Evolutionary conservation across 2,797 vertebrate genomes (phyloP).

Genomic region (Lithobates pipiens): DNA sequence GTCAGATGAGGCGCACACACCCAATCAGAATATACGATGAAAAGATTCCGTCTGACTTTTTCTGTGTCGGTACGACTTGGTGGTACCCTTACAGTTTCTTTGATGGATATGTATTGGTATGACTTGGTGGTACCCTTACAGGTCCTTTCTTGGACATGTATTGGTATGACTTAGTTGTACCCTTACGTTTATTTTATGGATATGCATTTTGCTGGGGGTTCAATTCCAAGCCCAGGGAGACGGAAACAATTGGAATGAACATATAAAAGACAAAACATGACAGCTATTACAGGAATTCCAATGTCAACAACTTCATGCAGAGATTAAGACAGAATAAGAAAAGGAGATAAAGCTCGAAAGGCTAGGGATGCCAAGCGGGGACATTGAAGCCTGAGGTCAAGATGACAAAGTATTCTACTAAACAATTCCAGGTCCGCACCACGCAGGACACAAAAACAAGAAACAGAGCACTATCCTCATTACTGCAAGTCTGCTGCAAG

Average conservation of each 20-base stretch:
- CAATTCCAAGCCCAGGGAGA: neutral
- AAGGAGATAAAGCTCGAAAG: neutral
- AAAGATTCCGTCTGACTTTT: no score
- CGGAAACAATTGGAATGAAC: neutral
- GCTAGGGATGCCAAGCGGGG: neutral
- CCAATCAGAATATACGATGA: no score
- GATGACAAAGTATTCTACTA: neutral
- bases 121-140: no score
- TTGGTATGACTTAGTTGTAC: no score
- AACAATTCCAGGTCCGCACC: neutral
- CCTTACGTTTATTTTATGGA: no score
- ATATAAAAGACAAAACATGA: neutral
- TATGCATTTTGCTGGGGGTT: neutral
- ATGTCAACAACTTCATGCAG: neutral
- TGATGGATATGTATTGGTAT: no score
- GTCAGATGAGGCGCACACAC: no score
- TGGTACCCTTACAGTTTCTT: no score
- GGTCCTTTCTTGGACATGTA: no score
- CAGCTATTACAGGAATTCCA: neutral
- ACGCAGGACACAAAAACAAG: neutral
- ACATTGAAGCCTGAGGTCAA: neutral
- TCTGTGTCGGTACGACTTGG: no score
- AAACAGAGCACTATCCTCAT: neutral
- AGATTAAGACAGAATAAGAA: neutral
- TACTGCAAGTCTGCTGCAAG: neutral